These are phyloP conservation scores for Torymus texanus DNA, from an alignment of 2,888 invertebrate species.

Conservation along the genomic window DNA sequence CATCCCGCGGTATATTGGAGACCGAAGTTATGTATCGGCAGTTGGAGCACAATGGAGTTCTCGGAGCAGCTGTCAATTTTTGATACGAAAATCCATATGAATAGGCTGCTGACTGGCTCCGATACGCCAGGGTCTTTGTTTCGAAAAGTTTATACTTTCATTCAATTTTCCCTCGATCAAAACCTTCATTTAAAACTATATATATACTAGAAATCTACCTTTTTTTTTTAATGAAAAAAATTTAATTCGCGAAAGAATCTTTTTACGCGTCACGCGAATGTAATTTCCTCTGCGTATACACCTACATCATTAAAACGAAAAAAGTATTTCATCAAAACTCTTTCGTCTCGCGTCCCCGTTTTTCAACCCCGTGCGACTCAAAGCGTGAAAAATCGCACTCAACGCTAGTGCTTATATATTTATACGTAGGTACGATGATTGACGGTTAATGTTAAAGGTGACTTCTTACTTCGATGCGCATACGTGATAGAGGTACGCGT, in stretches of 20 bases:
- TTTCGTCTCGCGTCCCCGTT: constrained; percentile 8
- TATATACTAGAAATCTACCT: too few relatives aligned
- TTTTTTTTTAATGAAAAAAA: too few relatives aligned
- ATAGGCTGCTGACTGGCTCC: background rate
- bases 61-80: constrained; percentile 12
- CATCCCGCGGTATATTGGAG: too few relatives aligned
- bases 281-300: too few relatives aligned
- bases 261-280: too few relatives aligned
- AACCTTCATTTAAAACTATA: too few relatives aligned
- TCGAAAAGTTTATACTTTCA: too few relatives aligned
- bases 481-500: background rate
- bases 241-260: too few relatives aligned
- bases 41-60: constrained; percentile 4
- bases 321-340: background rate
- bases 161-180: too few relatives aligned
- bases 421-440: background rate
- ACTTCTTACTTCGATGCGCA: constrained; percentile 21
- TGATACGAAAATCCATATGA: constrained; percentile 9
- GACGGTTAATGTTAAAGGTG: constrained; percentile 34
- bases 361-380: constrained; percentile 3
- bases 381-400: constrained; percentile 27
- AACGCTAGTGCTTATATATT: background rate
- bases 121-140: too few relatives aligned
- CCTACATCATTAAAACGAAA: too few relatives aligned
- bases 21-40: background rate